phyloP scores from a whole-genome alignment of 92 coral and sea anemone genomes.

The Ricordea florida region DNA sequence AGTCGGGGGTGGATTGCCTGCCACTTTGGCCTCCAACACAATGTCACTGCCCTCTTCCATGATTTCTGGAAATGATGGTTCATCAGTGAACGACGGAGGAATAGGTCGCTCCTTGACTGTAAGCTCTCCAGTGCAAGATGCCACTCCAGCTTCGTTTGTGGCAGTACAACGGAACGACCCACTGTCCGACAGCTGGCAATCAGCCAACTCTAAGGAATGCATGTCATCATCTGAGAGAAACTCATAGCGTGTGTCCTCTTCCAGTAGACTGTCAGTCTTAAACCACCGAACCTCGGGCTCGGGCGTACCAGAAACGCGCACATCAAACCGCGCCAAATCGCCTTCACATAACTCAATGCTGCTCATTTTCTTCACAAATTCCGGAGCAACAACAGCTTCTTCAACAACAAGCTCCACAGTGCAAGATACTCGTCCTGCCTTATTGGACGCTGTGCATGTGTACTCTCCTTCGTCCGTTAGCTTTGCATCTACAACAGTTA shows the following conservation, averaged over 20 bases:
- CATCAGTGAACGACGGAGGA: constrained; percentile 84
- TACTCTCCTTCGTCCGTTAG: constrained; percentile 93
- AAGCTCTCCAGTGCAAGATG: constrained; percentile 75
- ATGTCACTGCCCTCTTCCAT: constrained; percentile 83
- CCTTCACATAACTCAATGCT: constrained; percentile 88
- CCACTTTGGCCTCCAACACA: constrained; percentile 80
- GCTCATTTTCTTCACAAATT: constrained; percentile 75
- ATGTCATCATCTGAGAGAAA: constrained; percentile 86
- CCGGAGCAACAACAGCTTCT: constrained; percentile 90
- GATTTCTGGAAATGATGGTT: constrained; percentile 63
- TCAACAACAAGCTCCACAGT: constrained; percentile 83
- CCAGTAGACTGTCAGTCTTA: constrained; percentile 70
- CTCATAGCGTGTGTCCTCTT: constrained; percentile 66
- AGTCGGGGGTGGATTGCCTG: constrained; percentile 85
- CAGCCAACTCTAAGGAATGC: constrained; percentile 78
- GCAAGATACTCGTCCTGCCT: constrained; percentile 89
- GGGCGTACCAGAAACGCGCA: constrained; percentile 95
- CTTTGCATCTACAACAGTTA: constrained; percentile 82
- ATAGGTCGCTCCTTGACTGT: constrained; percentile 62
- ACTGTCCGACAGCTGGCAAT: constrained; percentile 76
- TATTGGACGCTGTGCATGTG: constrained; percentile 82
- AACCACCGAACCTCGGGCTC: constrained; percentile 89
- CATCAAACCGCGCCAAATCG: constrained; percentile 87
- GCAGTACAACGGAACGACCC: constrained; percentile 86
- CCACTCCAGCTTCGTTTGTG: constrained; percentile 82